A percentile compares a stretch with the other conserved stretches of the same genome.
Conservation (phyloP, 1,140 invertebrate genomes). For the Dendroctonus ponderosae region DNA sequence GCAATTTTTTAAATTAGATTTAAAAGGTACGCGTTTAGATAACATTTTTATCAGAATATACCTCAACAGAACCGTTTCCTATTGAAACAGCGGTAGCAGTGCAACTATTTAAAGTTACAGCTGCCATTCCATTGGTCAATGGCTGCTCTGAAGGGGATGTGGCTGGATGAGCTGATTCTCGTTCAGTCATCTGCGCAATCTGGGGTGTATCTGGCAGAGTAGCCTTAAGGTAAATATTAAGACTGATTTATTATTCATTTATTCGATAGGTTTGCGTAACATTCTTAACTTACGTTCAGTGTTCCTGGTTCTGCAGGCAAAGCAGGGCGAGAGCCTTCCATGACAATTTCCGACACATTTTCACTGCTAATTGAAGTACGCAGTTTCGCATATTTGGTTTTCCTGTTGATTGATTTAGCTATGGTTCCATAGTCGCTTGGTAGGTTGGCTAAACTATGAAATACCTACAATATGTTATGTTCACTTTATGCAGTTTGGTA, state of each 20-base stretch:
- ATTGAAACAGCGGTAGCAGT: slow-evolving; percentile 36
- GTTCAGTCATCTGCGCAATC: slow-evolving; percentile 93
- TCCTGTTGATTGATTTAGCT: slow-evolving; percentile 74
- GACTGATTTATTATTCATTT: not conserved
- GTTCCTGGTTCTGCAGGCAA: slow-evolving; percentile 87
- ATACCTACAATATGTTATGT: slow-evolving; percentile 55
- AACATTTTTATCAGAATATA: slow-evolving; percentile 9
- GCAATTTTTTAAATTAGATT: slow-evolving; percentile 1
- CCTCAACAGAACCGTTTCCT: slow-evolving; percentile 30
- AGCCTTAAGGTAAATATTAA: slow-evolving; percentile 49
- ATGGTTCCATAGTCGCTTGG: slow-evolving; percentile 90
- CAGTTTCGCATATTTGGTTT: slow-evolving; percentile 45
- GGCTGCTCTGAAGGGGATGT: slow-evolving; percentile 44
- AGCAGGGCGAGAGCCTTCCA: slow-evolving; percentile 85
- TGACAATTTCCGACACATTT: slow-evolving; percentile 60
- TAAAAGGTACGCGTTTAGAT: not conserved
- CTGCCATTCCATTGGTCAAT: slow-evolving; percentile 47
- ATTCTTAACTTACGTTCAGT: slow-evolving; percentile 59
- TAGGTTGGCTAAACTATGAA: slow-evolving; percentile 94
- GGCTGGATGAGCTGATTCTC: slow-evolving; percentile 80
- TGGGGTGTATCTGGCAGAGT: slow-evolving; percentile 74
- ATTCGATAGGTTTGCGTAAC: not conserved
- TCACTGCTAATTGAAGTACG: slow-evolving; percentile 43
- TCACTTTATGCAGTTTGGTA: not conserved
- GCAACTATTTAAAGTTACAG: slow-evolving; percentile 44